phyloP scores from a whole-genome alignment of 2,888 invertebrate species.

The Harmothoe impar region DNA sequence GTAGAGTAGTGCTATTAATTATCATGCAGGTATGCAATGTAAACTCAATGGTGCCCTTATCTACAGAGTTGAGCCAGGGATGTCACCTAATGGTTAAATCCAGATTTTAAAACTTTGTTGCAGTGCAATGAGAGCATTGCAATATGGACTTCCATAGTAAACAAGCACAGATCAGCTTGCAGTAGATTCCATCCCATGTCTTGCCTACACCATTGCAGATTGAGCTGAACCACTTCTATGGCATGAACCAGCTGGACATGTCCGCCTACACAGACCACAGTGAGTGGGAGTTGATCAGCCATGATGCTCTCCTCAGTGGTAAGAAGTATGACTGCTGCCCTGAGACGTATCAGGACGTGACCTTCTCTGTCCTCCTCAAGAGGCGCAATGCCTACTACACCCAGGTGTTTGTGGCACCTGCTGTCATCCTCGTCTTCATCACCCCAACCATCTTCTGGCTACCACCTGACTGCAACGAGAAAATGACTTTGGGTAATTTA shows the following conservation, averaged over 20 bases:
- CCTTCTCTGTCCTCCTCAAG: neutral
- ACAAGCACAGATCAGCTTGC: too few relatives aligned
- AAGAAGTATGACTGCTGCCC: slow-evolving; percentile 38
- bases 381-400: slow-evolving; percentile 28
- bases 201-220: neutral
- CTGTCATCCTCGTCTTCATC: slow-evolving; percentile 45
- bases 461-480: slow-evolving; percentile 44
- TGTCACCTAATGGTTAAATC: too few relatives aligned
- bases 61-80: too few relatives aligned
- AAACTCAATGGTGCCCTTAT: too few relatives aligned
- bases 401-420: slow-evolving; percentile 25
- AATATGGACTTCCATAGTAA: neutral
- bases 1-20: too few relatives aligned
- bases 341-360: slow-evolving; percentile 31
- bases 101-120: too few relatives aligned
- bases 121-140: neutral
- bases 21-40: too few relatives aligned
- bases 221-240: neutral
- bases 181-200: too few relatives aligned
- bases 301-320: neutral
- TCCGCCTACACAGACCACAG: neutral
- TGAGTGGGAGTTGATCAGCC: neutral
- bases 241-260: neutral
- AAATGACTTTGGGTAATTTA: slow-evolving; percentile 45
- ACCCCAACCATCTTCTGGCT: slow-evolving; percentile 59